Evolutionary conservation across 2,888 invertebrate genomes (phyloP).

Genomic region (Amitus sp.): DNA sequence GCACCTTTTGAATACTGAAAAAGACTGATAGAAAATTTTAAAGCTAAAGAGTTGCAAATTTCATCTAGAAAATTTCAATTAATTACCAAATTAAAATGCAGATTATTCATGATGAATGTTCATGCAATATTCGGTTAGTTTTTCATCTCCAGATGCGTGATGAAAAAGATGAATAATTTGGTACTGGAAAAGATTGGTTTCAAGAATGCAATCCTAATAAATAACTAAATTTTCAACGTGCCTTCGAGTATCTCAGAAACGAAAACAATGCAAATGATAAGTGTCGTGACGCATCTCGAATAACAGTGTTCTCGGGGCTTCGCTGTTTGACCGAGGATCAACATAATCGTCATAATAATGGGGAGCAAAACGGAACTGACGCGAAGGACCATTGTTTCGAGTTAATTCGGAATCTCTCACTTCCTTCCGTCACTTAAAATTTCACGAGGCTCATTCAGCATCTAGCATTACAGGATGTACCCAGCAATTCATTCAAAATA

Average conservation of each 20-base stretch:
- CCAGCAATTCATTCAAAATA: constrained; percentile 25
- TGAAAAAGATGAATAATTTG: too few relatives aligned
- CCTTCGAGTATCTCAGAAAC: constrained; percentile 16
- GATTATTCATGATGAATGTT: too few relatives aligned
- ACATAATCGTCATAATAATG: constrained; percentile 34
- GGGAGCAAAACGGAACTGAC: constrained; percentile 39
- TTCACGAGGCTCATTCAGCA: constrained; percentile 35
- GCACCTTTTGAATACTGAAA: too few relatives aligned
- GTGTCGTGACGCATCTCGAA: constrained; percentile 24
- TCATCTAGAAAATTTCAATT: too few relatives aligned
- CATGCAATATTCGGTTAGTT: too few relatives aligned
- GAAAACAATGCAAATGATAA: constrained; percentile 30
- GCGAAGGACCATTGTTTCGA: constrained; percentile 36
- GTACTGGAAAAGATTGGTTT: too few relatives aligned
- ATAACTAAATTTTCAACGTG: neutral
- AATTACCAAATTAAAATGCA: too few relatives aligned
- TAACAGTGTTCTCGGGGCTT: constrained; percentile 27
- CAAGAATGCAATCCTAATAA: too few relatives aligned
- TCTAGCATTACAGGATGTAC: constrained; percentile 32
- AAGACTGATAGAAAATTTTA: too few relatives aligned
- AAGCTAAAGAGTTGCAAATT: too few relatives aligned
- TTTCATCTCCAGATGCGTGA: too few relatives aligned
- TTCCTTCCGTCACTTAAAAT: constrained; percentile 36
- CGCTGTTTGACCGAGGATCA: constrained; percentile 36
- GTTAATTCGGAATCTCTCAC: constrained; percentile 33